phyloP scores from a whole-genome alignment of 2,797 vertebrate species.

The Rhabdophis nuchalis region DNA sequence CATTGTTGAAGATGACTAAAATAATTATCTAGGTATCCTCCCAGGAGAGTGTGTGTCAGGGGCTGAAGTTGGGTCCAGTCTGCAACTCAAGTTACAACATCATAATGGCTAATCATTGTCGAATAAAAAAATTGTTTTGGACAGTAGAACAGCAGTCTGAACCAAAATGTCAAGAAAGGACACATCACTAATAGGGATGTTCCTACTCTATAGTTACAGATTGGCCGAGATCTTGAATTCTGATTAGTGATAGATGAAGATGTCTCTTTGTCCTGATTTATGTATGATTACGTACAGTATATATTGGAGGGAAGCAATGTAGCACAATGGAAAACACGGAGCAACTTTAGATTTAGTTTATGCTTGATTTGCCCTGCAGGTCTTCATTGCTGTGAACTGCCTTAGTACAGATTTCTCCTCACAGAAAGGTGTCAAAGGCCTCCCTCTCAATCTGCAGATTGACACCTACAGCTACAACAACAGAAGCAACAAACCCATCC shows the following conservation, averaged over 20 bases:
- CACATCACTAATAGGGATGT: background rate
- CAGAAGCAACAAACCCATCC: constrained; percentile 97
- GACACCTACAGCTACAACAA: constrained; percentile 99
- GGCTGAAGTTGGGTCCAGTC: background rate
- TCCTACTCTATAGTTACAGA: background rate
- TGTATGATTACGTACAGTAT: background rate
- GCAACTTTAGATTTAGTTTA: constrained; percentile 19
- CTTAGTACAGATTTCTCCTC: constrained; percentile 98
- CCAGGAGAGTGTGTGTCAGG: background rate
- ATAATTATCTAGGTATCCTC: background rate
- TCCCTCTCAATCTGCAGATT: constrained; percentile 94
- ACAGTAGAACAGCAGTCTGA: background rate
- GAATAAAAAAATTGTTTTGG: background rate
- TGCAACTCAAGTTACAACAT: background rate
- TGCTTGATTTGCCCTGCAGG: constrained; percentile 69
- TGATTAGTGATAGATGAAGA: background rate
- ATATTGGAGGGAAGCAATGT: background rate
- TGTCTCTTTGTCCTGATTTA: background rate
- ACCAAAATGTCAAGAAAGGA: background rate
- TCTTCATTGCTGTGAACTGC: constrained; percentile 98
- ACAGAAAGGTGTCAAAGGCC: constrained; percentile 97
- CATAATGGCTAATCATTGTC: background rate
- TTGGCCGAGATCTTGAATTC: background rate
- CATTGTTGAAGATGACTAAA: background rate
- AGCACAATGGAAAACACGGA: background rate